Base-by-base conservation (phyloP, 2,113 vertebrate genomes). In the Agelaius tricolor region DNA sequence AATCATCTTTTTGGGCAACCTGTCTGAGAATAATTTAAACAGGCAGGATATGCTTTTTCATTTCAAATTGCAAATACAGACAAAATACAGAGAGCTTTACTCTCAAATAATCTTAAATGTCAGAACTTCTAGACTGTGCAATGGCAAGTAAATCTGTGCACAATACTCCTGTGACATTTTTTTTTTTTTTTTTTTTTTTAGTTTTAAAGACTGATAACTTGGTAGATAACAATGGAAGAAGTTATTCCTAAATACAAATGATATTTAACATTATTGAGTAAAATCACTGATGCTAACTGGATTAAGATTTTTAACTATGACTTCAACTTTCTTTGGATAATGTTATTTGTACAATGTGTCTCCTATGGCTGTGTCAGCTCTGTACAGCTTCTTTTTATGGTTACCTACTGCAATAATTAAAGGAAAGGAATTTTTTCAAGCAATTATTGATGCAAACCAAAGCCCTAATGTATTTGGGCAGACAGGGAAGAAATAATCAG, bases 1-100 rank as follows among this genome's bases (percentile, higher is more conserved):
- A 97, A 95, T 87, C 90, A 85, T 95, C 86, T 95, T 97, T 97
- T 95, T 73, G 93, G 91, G 94, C 88, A 96, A 96, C 88, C 90
- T 93, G 84, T 94, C 96, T 93, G 92, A 95, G 93, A 94, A 68
- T 91, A 84, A 95, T 94, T 97, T 96, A 95, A 97, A 89, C 85
- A 89, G 74, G 62, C 93, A 95, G 90, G 80, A 93, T 85, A 72
- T 90, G 71, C 62, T 96, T 89, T 92, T 76, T 96, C 43, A 92
- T 96, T 96, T 93, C 85, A 86, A 67, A 85, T 77, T 93, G 58
- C 91, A 95, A 93, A 96, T 89, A 87, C 89, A 62, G 83, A 93
- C 87, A 93, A 93, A 95, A 94, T 81, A 85, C 71, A 67, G 83
- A 92, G 93, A 94, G 61, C 66, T 93, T 84, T 94, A 46, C 61